Percentiles rank a stretch among this genome's conserved stretches.
These are phyloP conservation scores for Sarcophaga carnaria DNA, from an alignment of 2,888 invertebrate species.

Conservation along the genomic window DNA sequence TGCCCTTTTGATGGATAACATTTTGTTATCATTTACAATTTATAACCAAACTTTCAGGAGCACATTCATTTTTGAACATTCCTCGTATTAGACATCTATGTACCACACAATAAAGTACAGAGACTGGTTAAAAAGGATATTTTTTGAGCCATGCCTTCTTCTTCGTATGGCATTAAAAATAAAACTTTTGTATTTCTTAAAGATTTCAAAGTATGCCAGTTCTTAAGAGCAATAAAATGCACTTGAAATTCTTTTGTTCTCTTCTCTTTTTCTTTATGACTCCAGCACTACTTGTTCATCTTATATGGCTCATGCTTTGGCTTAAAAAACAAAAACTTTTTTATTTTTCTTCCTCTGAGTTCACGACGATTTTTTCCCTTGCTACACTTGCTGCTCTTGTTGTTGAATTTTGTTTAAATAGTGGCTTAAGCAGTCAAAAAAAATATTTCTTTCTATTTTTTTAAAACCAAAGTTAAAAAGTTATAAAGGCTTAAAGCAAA, in stretches of 20 bases:
- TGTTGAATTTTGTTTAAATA: constrained; percentile 14
- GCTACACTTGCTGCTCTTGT: background rate
- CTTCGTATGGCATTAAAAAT: background rate
- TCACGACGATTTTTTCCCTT: background rate
- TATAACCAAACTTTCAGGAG: too few species aligned
- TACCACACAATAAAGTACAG: too few species aligned
- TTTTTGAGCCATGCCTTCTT: background rate
- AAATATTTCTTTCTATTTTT: too few species aligned
- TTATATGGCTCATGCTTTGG: constrained; percentile 14
- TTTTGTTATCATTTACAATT: too few species aligned
- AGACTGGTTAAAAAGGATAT: background rate
- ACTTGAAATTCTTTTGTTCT: constrained; percentile 46
- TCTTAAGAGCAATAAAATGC: constrained; percentile 39
- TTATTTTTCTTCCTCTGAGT: background rate
- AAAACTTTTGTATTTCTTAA: constrained; percentile 39
- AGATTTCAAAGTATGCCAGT: constrained; percentile 26
- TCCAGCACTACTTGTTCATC: constrained; percentile 1
- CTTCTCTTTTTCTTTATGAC: background rate
- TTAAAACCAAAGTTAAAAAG: constrained; percentile 34
- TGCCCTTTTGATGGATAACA: too few species aligned
- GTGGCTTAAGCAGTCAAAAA: constrained; percentile 28
- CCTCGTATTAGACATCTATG: too few species aligned
- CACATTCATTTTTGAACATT: too few species aligned
- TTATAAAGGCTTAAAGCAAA: constrained; percentile 9
- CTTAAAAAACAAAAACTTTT: constrained; percentile 34